A percentile compares a stretch with the other conserved stretches of the same genome.
Evolutionary conservation across 2,113 vertebrate species (phyloP).

Genomic region (Zosterops lateralis): DNA sequence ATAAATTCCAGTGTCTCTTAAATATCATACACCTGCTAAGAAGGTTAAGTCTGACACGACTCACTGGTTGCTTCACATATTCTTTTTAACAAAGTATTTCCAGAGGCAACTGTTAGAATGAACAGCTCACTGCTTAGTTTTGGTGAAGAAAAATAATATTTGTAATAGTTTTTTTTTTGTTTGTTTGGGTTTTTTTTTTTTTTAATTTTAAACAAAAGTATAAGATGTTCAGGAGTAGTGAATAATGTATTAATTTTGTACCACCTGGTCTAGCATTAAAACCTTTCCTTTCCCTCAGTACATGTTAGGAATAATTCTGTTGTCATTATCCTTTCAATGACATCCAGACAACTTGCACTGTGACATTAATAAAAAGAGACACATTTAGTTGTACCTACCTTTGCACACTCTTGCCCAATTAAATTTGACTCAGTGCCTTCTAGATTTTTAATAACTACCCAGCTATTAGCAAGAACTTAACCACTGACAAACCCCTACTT

Average conservation of each 20-base stretch:
- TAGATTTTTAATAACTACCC: constrained; percentile 24
- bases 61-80: background rate
- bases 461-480: background rate
- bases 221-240: background rate
- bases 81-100: constrained; percentile 8
- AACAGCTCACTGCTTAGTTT: background rate
- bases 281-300: background rate
- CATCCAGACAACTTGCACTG: background rate
- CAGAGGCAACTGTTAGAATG: background rate
- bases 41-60: background rate
- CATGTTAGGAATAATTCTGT: background rate
- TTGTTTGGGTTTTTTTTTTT: background rate
- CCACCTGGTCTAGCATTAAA: background rate
- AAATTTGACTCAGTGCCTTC: constrained; percentile 30
- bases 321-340: constrained; percentile 26
- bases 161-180: background rate
- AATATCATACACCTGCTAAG: background rate
- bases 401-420: constrained; percentile 38
- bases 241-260: background rate
- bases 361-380: constrained; percentile 37
- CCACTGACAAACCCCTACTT: background rate
- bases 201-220: background rate
- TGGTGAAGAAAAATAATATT: background rate
- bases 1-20: background rate
- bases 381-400: background rate